Base-by-base conservation (phyloP, 2,888 invertebrate genomes). In the Cylindroiulus punctatus region DNA sequence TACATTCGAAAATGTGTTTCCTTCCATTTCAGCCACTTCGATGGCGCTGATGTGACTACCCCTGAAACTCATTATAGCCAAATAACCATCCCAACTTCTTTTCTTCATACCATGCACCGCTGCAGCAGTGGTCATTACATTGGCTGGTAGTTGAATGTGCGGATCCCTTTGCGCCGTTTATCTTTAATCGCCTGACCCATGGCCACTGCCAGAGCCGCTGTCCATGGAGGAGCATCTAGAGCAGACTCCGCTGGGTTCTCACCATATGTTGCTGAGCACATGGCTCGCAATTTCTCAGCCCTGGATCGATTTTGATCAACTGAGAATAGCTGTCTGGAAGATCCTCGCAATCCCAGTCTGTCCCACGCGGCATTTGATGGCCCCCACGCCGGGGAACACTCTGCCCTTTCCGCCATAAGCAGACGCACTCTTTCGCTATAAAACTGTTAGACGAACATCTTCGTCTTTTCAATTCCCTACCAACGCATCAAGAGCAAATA, bases 401-500 rank as follows among this genome's bases (percentile, higher is more conserved):
- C 22, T 65, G 65, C 65, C 65, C 65, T 65, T 65, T 65, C 26
- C 65, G 10, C 22, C 26, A 26, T 65, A 65, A 65, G 12, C 65
- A 65, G 26, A 65, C 12, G 65, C 26, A 65, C 65, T 65, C 65
- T 65, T 12, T 22, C 8, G 65, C 65, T 65, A 65, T 65, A 65
- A 65, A 65, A 65, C 26, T 65, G 65, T 65, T 65, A 65, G 65
- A 12, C 7, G 65, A 65, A 65, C 65, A 65, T 65, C 65, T n/a
- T 7, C 65, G 65, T 65, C 65, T 65, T 65, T 65, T 65, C 65
- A 65, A 65, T 65, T 65, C 65, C 65, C 65, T 65, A 12, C 22
- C 22, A 65, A 26, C 26, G 65, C 65, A 65, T 65, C 65, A 65
- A 26, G 65, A 65, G 65, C 65, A 65, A 65, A 65, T 65, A 65